These are phyloP conservation scores for Aleiodes leptofemur DNA, from an alignment of 2,888 invertebrate genomes.

Conservation along the genomic window DNA sequence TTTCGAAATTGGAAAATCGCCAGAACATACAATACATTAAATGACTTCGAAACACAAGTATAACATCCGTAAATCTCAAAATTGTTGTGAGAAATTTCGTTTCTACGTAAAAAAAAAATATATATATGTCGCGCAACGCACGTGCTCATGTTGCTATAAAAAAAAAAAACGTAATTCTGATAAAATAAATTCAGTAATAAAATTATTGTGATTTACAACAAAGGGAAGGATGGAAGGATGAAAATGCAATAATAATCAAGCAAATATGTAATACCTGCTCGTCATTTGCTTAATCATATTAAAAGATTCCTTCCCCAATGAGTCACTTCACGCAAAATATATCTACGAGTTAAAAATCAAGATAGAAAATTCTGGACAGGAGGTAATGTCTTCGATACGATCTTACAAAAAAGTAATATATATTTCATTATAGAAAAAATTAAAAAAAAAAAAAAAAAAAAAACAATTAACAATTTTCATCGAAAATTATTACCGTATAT, in stretches of 20 bases:
- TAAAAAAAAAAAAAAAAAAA: not conserved
- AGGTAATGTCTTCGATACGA: slow-evolving; percentile 44
- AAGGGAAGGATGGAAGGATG: slow-evolving; percentile 1
- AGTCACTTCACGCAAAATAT: slow-evolving; percentile 23
- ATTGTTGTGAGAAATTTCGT: slow-evolving; percentile 14
- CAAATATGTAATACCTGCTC: slow-evolving; percentile 15
- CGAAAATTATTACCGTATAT: not conserved
- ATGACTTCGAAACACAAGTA: slow-evolving; percentile 16
- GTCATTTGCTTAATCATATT: slow-evolving; percentile 27
- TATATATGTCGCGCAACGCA: slow-evolving; percentile 18
- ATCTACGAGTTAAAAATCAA: slow-evolving; percentile 25
- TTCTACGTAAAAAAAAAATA: slow-evolving; percentile 2
- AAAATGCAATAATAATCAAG: slow-evolving; percentile 25
- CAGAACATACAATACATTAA: slow-evolving; percentile 41
- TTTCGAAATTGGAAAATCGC: slow-evolving; percentile 49
- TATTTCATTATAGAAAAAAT: slow-evolving; percentile 8
- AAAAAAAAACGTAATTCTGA: not conserved
- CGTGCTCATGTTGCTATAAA: not conserved
- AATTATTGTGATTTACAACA: slow-evolving; percentile 8
- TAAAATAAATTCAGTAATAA: slow-evolving; percentile 11
- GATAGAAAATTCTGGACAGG: slow-evolving; percentile 38
- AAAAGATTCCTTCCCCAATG: slow-evolving; percentile 31
- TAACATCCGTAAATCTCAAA: not conserved
- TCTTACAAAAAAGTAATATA: slow-evolving; percentile 40
- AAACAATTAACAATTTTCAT: slow-evolving; percentile 11